phyloP scores from a whole-genome alignment of 1,140 invertebrate genomes.

The Lethocerus indicus region DNA sequence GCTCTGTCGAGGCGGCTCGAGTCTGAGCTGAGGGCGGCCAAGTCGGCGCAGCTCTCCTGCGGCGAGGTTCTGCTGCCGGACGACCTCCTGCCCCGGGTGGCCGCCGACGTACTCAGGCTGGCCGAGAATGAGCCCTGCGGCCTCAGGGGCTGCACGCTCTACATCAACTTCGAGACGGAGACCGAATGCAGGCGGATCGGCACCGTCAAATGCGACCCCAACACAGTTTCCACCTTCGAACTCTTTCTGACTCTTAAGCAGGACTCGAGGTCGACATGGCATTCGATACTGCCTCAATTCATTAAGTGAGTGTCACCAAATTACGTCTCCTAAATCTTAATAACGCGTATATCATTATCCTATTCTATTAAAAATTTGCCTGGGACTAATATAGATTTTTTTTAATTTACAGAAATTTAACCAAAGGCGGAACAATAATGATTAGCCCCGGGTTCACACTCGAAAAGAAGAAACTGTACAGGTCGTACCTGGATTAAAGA shows the following conservation, averaged over 20 bases:
- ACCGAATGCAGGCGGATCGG: slow-evolving; percentile 37
- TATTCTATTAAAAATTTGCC: background rate
- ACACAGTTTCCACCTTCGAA: slow-evolving; percentile 71
- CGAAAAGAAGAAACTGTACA: slow-evolving; percentile 73
- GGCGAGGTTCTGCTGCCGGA: slow-evolving; percentile 65
- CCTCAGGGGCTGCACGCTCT: slow-evolving; percentile 53
- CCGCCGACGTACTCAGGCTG: slow-evolving; percentile 54
- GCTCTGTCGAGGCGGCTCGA: slow-evolving; percentile 43
- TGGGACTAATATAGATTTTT: slow-evolving; percentile 18
- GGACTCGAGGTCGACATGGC: slow-evolving; percentile 56
- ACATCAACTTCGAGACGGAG: slow-evolving; percentile 52
- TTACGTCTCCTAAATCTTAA: background rate
- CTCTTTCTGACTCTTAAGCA: slow-evolving; percentile 68
- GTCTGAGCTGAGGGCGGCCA: slow-evolving; percentile 54
- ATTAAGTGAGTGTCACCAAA: slow-evolving; percentile 48
- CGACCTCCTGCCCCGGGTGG: slow-evolving; percentile 53
- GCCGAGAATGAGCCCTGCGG: slow-evolving; percentile 75
- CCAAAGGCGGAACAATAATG: slow-evolving; percentile 62
- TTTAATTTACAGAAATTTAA: slow-evolving; percentile 47
- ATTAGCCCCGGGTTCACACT: slow-evolving; percentile 67
- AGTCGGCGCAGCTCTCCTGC: slow-evolving; percentile 54
- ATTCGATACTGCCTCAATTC: slow-evolving; percentile 63
- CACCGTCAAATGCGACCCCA: slow-evolving; percentile 61
- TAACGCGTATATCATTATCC: too few species aligned
- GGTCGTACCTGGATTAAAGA: slow-evolving; percentile 35